phyloP scores from a whole-genome alignment of 2,888 invertebrate genomes.

The Tetranychus truncatus region DNA sequence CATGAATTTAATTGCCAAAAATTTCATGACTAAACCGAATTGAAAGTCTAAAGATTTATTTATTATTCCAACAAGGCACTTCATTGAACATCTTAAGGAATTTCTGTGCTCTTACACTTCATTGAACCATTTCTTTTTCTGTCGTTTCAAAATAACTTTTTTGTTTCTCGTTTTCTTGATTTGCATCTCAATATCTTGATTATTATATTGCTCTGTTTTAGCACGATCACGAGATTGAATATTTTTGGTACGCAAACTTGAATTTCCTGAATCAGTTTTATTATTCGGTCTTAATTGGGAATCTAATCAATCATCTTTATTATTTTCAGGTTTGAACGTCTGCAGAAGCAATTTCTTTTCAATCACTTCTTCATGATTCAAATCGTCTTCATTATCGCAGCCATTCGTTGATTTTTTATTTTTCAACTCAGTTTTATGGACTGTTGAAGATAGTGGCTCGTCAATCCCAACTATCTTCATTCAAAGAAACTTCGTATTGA shows the following conservation, averaged over 20 bases:
- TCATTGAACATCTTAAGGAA: background rate
- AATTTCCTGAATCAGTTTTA: no score
- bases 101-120: constrained; percentile 19
- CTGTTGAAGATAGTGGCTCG: constrained; percentile 30
- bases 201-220: constrained; percentile 5
- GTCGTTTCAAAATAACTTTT: background rate
- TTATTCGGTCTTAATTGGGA: background rate
- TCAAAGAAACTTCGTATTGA: constrained; percentile 40
- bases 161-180: background rate
- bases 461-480: constrained; percentile 76
- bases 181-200: background rate
- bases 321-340: background rate
- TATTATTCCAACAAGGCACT: background rate
- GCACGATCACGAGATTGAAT: background rate
- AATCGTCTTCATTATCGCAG: constrained; percentile 35
- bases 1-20: no score
- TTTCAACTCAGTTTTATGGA: background rate
- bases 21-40: no score
- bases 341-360: background rate
- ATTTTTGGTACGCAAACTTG: background rate
- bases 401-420: constrained; percentile 18
- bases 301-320: background rate
- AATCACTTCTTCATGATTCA: constrained; percentile 20
- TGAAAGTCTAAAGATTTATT: background rate
- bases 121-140: constrained; percentile 16